Evolutionary conservation across 2,888 invertebrate genomes (phyloP).

Genomic region (Tethea ocularis): DNA sequence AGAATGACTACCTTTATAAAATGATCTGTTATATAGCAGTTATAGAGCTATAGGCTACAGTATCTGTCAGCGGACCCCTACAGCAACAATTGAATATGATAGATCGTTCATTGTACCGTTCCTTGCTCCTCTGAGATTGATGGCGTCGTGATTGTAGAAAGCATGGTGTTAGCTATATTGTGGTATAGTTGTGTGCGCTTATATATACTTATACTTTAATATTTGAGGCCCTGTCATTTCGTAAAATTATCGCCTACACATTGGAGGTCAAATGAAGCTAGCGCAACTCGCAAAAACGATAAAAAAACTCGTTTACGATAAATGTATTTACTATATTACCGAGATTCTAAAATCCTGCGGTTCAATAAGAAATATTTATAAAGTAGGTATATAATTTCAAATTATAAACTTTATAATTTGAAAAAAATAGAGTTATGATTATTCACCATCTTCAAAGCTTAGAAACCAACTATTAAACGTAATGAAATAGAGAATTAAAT

Average conservation of each 20-base stretch:
- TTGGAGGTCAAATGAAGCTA: no score
- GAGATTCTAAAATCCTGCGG: no score
- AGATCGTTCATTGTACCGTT: slow-evolving; percentile 44
- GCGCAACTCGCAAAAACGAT: no score
- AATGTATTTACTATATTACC: background rate
- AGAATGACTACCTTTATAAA: background rate
- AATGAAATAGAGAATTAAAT: background rate
- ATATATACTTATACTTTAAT: background rate
- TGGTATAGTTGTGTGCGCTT: slow-evolving; percentile 8
- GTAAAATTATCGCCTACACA: no score
- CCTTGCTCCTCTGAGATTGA: slow-evolving; percentile 12
- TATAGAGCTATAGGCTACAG: background rate
- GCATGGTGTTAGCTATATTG: slow-evolving; percentile 23
- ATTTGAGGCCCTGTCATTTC: no score
- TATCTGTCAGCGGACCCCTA: slow-evolving; percentile 39
- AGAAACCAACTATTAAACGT: background rate
- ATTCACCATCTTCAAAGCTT: background rate
- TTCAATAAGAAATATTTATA: no score
- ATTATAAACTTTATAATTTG: no score
- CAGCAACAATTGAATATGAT: slow-evolving; percentile 55
- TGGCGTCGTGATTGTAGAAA: slow-evolving; percentile 11
- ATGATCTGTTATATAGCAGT: background rate
- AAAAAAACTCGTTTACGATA: no score
- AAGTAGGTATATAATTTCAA: no score
- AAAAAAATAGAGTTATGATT: no score